Evolutionary conservation across 2,888 invertebrate species (phyloP).

Genomic region (Drosophila gaucha): DNA sequence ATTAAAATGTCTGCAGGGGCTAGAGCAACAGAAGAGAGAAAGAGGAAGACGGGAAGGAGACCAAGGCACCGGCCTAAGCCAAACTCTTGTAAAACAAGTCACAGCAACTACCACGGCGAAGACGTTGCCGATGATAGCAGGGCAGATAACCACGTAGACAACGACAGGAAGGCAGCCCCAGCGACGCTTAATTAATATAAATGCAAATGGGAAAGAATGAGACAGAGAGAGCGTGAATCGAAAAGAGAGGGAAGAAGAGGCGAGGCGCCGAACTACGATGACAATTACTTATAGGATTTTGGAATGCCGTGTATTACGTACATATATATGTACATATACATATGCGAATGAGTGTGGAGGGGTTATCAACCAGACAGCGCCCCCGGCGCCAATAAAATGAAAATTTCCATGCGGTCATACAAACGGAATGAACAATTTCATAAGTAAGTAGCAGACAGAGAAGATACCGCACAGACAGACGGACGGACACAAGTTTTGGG

Average conservation of each 20-base stretch:
- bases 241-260: slow-evolving; percentile 14
- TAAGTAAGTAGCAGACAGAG: slow-evolving; percentile 43
- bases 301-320: slow-evolving; percentile 57
- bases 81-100: slow-evolving; percentile 72
- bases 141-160: slow-evolving; percentile 73
- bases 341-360: slow-evolving; percentile 14
- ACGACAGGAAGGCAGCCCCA: slow-evolving; percentile 68
- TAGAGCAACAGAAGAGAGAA: background rate
- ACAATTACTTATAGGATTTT: slow-evolving; percentile 79
- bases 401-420: slow-evolving; percentile 73
- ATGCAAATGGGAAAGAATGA: slow-evolving; percentile 59
- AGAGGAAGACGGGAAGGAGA: background rate
- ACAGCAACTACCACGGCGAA: slow-evolving; percentile 53
- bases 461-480: slow-evolving; percentile 9
- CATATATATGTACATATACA: background rate
- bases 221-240: background rate
- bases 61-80: slow-evolving; percentile 55
- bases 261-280: slow-evolving; percentile 65
- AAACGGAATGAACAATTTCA: slow-evolving; percentile 70
- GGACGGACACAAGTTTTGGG: slow-evolving; percentile 43
- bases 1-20: slow-evolving; percentile 71
- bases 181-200: slow-evolving; percentile 79
- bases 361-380: slow-evolving; percentile 65
- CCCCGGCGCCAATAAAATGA: slow-evolving; percentile 79
- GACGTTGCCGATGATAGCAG: slow-evolving; percentile 73